A percentile compares a stretch with the other conserved stretches of the same genome.
Conservation (phyloP, 2,888 invertebrate genomes). For the Zhuqinia jingwanae region DNA sequence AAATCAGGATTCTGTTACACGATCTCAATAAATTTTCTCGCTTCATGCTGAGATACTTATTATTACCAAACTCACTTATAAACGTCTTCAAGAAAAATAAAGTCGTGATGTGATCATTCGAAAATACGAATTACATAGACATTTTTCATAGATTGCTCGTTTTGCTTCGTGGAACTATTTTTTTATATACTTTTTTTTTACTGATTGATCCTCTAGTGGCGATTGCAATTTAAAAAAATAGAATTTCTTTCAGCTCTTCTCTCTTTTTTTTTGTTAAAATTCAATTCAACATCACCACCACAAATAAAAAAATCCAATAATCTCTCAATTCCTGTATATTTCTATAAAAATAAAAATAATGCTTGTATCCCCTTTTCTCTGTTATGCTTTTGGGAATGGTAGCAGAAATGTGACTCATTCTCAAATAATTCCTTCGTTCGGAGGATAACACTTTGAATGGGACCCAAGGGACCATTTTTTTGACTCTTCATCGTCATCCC, state of each 20-base stretch:
- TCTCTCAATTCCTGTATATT: slow-evolving; percentile 12
- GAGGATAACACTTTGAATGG: slow-evolving; percentile 34
- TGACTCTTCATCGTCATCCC: not conserved
- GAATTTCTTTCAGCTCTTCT: not conserved
- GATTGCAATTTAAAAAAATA: not conserved
- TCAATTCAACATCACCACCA: not conserved
- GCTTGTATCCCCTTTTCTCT: not conserved
- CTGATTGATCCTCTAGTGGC: not conserved
- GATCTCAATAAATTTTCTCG: slow-evolving; percentile 53
- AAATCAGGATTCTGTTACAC: slow-evolving; percentile 47
- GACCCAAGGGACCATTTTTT: slow-evolving; percentile 37
- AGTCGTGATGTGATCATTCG: slow-evolving; percentile 48
- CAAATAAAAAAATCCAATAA: not conserved
- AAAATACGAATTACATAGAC: not conserved
- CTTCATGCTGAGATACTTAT: slow-evolving; percentile 44
- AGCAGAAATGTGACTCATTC: slow-evolving; percentile 39
- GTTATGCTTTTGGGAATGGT: not conserved
- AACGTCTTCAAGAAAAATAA: slow-evolving; percentile 3
- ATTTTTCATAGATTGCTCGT: not conserved
- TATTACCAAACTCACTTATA: slow-evolving; percentile 7
- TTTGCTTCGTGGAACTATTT: not conserved
- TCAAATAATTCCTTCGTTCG: not conserved
- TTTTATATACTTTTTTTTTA: slow-evolving; percentile 10
- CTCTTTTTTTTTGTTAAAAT: not conserved
- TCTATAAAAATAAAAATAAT: not conserved